Evolutionary conservation across 2,797 vertebrate genomes (phyloP).

Genomic region (Enteromius viviparus): DNA sequence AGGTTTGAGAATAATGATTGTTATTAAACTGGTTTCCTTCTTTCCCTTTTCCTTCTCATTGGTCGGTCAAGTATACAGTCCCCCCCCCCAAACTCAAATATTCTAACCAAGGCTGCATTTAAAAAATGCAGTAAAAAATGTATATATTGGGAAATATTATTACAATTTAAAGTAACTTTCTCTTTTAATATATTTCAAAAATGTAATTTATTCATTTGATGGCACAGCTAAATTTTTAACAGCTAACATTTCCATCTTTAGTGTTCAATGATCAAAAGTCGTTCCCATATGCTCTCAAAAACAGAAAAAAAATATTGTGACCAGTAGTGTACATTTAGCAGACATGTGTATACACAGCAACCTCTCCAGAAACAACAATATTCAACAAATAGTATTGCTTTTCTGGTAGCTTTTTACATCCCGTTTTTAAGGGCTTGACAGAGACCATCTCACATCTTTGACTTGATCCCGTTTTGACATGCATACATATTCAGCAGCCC

Average conservation of each 20-base stretch:
- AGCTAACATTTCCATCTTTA: not conserved
- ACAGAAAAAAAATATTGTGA: not conserved
- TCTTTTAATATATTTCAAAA: not conserved
- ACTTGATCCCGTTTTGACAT: slow-evolving; percentile 66
- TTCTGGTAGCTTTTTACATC: not conserved
- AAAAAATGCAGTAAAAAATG: too few species aligned
- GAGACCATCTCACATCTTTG: slow-evolving; percentile 66
- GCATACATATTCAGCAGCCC: slow-evolving; percentile 57
- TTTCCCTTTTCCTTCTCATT: not conserved
- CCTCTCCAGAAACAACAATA: not conserved
- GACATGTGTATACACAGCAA: not conserved
- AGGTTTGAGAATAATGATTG: too few species aligned
- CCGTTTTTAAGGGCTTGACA: slow-evolving; percentile 57
- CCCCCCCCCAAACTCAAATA: not conserved
- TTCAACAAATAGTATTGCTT: not conserved
- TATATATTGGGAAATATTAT: not conserved
- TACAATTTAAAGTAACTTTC: not conserved
- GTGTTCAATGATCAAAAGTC: not conserved
- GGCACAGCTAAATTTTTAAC: not conserved
- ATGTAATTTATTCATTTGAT: not conserved
- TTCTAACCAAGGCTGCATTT: too few species aligned
- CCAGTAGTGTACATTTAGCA: not conserved
- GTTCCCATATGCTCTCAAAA: not conserved
- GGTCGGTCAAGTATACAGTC: not conserved
- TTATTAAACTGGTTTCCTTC: not conserved